These are phyloP conservation scores for Melipona beecheii DNA, from an alignment of 2,888 invertebrate species.

Conservation along the genomic window DNA sequence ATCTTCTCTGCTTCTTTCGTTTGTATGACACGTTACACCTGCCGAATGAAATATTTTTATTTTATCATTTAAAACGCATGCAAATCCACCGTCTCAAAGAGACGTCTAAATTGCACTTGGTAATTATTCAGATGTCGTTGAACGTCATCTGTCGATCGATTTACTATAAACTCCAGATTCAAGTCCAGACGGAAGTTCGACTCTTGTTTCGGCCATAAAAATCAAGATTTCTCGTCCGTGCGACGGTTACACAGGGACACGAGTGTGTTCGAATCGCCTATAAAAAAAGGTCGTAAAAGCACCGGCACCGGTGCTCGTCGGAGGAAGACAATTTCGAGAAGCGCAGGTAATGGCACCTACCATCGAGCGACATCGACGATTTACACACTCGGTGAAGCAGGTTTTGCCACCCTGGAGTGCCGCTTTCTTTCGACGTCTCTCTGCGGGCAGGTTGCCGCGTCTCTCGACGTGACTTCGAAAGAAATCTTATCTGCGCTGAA, in stretches of 20 bases:
- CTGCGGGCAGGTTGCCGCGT: constrained; percentile 39
- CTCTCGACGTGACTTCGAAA: constrained; percentile 11
- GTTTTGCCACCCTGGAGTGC: constrained; percentile 38
- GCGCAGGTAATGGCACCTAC: constrained; percentile 59
- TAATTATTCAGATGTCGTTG: too few species aligned
- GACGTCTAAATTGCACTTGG: too few species aligned
- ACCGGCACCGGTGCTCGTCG: constrained; percentile 34
- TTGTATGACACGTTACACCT: not conserved
- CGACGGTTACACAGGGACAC: constrained; percentile 10
- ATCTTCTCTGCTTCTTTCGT: not conserved
- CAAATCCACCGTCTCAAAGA: not conserved
- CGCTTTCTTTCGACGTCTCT: constrained; percentile 36
- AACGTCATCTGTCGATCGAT: too few species aligned
- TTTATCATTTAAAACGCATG: not conserved
- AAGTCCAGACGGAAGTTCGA: not conserved
- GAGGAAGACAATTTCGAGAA: constrained; percentile 62
- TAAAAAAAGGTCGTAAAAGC: constrained; percentile 66
- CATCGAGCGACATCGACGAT: constrained; percentile 52
- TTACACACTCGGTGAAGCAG: constrained; percentile 48
- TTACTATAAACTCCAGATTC: not conserved
- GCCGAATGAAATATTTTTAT: too few species aligned
- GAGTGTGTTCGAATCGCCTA: constrained; percentile 39
- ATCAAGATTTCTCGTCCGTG: constrained; percentile 28
- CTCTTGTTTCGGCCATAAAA: constrained; percentile 30
- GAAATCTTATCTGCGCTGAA: constrained; percentile 18